phyloP scores from a whole-genome alignment of 2,113 vertebrate species.

The Sisor rabdophorus region DNA sequence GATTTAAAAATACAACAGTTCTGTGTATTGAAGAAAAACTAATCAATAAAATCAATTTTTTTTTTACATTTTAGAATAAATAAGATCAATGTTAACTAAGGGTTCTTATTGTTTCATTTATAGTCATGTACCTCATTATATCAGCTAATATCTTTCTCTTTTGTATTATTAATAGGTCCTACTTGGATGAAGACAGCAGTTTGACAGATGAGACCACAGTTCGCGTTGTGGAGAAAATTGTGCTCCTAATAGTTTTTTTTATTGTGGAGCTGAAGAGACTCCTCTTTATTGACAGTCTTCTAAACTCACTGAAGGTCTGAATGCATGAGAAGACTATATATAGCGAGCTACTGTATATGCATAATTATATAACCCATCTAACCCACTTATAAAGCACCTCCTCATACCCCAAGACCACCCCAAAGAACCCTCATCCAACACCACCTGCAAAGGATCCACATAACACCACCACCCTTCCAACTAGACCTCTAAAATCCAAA shows the following conservation, averaged over 20 bases:
- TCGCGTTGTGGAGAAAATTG: slow-evolving; percentile 68
- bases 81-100: neutral
- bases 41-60: neutral
- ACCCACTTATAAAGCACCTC: neutral
- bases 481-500: too few species aligned
- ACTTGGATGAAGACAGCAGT: slow-evolving; percentile 72
- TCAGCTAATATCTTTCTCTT: slow-evolving; percentile 33
- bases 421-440: too few species aligned
- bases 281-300: slow-evolving; percentile 77
- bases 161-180: slow-evolving; percentile 59
- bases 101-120: neutral
- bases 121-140: slow-evolving; percentile 17
- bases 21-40: neutral
- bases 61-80: neutral
- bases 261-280: slow-evolving; percentile 77
- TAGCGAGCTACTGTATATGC: neutral
- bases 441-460: too few species aligned
- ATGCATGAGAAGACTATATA: neutral
- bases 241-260: slow-evolving; percentile 65
- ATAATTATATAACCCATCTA: slow-evolving; percentile 9
- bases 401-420: too few species aligned
- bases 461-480: too few species aligned
- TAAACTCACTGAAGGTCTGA: slow-evolving; percentile 85
- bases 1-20: neutral
- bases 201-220: slow-evolving; percentile 80